A percentile compares a stretch with the other conserved stretches of the same genome.
Evolutionary conservation across 1,140 invertebrate species (phyloP).

Genomic region (Nephotettix cincticeps): DNA sequence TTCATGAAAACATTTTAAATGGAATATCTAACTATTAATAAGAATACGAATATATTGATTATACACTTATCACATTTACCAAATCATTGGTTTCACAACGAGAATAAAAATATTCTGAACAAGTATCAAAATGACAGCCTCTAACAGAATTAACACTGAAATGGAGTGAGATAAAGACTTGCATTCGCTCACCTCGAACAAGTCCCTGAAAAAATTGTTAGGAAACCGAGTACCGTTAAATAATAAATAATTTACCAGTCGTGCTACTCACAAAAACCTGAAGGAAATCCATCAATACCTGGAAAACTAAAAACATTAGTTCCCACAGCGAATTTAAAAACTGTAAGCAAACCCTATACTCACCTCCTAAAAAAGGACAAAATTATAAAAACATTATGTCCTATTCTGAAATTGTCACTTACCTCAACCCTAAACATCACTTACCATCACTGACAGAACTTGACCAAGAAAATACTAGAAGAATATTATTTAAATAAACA

Average conservation of each 20-base stretch:
- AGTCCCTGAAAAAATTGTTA: not conserved
- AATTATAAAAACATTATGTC: not conserved
- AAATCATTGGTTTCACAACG: not conserved
- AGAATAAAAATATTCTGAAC: not conserved
- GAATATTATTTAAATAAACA: not conserved
- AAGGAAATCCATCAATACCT: not conserved
- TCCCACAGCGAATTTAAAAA: too few relatives aligned
- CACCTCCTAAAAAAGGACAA: not conserved
- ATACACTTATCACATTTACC: not conserved
- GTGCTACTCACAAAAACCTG: not conserved
- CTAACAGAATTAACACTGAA: too few relatives aligned
- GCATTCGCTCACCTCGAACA: conserved; percentile 1
- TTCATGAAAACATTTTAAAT: not conserved
- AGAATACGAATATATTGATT: not conserved
- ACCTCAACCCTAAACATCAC: not conserved
- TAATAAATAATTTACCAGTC: not conserved
- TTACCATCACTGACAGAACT: not conserved
- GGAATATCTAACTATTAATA: not conserved
- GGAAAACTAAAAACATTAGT: not conserved
- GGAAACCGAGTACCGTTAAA: not conserved
- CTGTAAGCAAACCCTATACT: not conserved
- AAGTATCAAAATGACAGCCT: not conserved
- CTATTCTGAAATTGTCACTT: too few relatives aligned
- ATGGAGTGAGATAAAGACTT: not conserved
- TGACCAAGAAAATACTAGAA: not conserved